These are phyloP conservation scores for Melieria picta DNA, from an alignment of 2,888 invertebrate species.

Conservation along the genomic window DNA sequence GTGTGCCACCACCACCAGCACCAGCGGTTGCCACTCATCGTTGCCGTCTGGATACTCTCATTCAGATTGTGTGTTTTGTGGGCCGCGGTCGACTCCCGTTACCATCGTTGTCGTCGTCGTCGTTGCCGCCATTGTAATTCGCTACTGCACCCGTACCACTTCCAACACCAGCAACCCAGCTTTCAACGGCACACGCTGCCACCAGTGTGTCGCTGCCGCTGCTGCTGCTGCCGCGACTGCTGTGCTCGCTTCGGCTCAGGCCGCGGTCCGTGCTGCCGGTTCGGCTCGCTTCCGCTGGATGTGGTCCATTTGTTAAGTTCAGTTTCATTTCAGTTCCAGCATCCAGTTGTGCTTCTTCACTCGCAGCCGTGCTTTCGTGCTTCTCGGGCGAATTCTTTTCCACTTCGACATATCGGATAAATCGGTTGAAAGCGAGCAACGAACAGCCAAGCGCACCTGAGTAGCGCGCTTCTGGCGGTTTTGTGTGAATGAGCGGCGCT, in stretches of 20 bases:
- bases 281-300: slow-evolving; percentile 23
- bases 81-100: slow-evolving; percentile 18
- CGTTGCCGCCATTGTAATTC: slow-evolving; percentile 5
- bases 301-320: slow-evolving; percentile 43
- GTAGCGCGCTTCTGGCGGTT: too few species aligned
- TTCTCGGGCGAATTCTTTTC: too few species aligned
- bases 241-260: slow-evolving; percentile 20
- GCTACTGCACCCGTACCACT: slow-evolving; percentile 24
- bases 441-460: too few species aligned
- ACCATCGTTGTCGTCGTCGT: slow-evolving; percentile 46
- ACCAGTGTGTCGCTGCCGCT: slow-evolving; percentile 28
- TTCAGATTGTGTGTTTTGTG: slow-evolving; percentile 27
- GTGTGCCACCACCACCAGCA: slow-evolving; percentile 11
- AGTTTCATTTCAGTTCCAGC: slow-evolving; percentile 38
- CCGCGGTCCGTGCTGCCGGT: slow-evolving; percentile 22
- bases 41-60: slow-evolving; percentile 14
- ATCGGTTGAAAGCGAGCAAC: too few species aligned
- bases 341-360: slow-evolving; percentile 48
- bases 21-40: background rate
- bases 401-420: too few species aligned
- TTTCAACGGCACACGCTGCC: background rate
- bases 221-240: slow-evolving; percentile 27
- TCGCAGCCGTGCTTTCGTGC: background rate
- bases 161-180: slow-evolving; percentile 1
- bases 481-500: too few species aligned